A percentile compares a stretch with the other conserved stretches of the same genome.
phyloP scores from a whole-genome alignment of 2,113 vertebrate species.

The Ardeotis arabs region DNA sequence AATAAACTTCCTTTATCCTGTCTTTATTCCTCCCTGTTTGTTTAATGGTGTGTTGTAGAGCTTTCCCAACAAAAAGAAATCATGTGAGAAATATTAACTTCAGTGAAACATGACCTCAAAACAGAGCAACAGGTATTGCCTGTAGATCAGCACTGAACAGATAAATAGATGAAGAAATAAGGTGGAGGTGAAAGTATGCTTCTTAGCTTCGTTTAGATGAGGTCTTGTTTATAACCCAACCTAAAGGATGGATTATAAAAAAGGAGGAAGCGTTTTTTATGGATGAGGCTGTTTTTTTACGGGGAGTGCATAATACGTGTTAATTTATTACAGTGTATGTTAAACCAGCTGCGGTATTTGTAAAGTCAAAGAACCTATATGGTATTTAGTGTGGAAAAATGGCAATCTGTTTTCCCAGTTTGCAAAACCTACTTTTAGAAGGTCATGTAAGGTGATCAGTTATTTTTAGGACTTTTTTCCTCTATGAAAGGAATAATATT shows the following conservation, averaged over 20 bases:
- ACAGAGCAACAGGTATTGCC: background rate
- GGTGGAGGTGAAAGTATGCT: background rate
- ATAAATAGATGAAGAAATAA: background rate
- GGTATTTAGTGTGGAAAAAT: background rate
- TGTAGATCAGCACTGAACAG: background rate
- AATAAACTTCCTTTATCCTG: background rate
- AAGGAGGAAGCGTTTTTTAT: background rate
- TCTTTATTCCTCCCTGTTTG: background rate
- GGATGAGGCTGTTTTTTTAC: background rate
- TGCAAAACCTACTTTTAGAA: background rate
- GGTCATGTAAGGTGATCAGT: background rate
- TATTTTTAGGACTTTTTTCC: background rate
- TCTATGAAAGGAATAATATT: background rate
- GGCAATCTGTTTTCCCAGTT: background rate
- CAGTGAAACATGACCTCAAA: background rate
- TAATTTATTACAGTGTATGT: background rate
- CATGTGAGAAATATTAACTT: background rate
- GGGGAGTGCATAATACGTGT: no score
- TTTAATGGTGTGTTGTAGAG: background rate
- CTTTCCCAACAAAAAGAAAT: background rate
- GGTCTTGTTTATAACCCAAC: background rate
- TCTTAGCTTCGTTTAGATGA: background rate
- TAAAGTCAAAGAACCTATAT: background rate
- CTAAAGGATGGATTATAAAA: background rate
- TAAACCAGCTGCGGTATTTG: background rate